Evolutionary conservation across 2,888 invertebrate genomes (phyloP).

Genomic region (Phaonia tiefii): DNA sequence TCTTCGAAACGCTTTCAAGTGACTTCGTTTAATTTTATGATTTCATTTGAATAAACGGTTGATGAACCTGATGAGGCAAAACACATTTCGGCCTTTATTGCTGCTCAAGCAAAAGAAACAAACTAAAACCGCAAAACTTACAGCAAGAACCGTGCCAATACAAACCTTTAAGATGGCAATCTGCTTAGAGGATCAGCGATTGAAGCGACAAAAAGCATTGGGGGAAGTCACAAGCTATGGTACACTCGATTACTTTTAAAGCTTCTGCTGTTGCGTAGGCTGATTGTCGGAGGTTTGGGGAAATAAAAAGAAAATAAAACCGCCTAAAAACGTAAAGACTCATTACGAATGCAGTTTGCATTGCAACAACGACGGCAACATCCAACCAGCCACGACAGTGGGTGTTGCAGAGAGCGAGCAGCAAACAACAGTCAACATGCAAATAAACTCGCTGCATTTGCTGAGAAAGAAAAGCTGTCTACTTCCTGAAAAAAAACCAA

Average conservation of each 20-base stretch:
- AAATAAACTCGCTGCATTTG: slow-evolving; percentile 46
- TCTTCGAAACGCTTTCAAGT: not conserved
- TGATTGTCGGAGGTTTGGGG: slow-evolving; percentile 10
- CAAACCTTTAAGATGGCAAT: slow-evolving; percentile 60
- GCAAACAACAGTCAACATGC: slow-evolving; percentile 49
- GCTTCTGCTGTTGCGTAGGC: slow-evolving; percentile 65
- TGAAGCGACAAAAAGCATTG: slow-evolving; percentile 6
- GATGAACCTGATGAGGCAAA: slow-evolving; percentile 54
- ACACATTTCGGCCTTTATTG: slow-evolving; percentile 51
- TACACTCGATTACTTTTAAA: slow-evolving; percentile 58
- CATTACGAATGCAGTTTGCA: slow-evolving; percentile 65
- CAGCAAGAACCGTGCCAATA: not conserved
- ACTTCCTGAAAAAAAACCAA: slow-evolving; percentile 49
- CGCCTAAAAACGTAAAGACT: slow-evolving; percentile 59
- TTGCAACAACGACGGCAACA: slow-evolving; percentile 8
- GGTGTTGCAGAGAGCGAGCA: slow-evolving; percentile 52
- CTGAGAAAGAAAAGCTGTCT: slow-evolving; percentile 50
- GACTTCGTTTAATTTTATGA: slow-evolving; percentile 46
- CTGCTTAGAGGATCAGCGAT: slow-evolving; percentile 41
- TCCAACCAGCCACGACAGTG: slow-evolving; percentile 24
- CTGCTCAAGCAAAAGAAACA: slow-evolving; percentile 2
- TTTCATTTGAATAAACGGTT: slow-evolving; percentile 63
- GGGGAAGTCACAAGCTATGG: slow-evolving; percentile 49
- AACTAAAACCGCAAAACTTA: slow-evolving; percentile 53
- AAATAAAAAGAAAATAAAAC: slow-evolving; percentile 31